A percentile compares a stretch with the other conserved stretches of the same genome.
These are phyloP conservation scores for Pyrocoelia pectoralis DNA, from an alignment of 2,888 invertebrate species.

Conservation along the genomic window DNA sequence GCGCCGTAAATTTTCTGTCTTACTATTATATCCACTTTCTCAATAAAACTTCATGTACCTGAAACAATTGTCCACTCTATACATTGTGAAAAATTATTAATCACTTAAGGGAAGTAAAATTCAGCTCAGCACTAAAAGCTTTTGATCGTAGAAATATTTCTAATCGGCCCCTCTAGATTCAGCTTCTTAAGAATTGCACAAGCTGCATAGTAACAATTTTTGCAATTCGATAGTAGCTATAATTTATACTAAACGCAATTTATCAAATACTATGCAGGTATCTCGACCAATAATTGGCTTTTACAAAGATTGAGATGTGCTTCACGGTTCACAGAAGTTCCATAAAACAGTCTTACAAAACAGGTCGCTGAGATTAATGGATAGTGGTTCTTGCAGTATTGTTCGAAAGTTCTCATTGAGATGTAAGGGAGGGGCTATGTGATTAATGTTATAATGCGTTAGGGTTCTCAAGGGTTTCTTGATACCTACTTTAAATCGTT, in stretches of 20 bases:
- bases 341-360: constrained; percentile 47
- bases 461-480: constrained; percentile 16
- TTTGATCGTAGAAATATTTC: not conserved
- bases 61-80: no score
- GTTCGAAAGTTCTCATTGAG: constrained; percentile 63
- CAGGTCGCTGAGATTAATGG: constrained; percentile 46
- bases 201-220: not conserved
- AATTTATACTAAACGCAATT: constrained; percentile 18
- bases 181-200: not conserved
- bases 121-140: not conserved
- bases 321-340: constrained; percentile 49
- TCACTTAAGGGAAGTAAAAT: not conserved
- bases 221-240: constrained; percentile 13
- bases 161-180: not conserved
- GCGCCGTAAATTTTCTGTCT: no score
- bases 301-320: constrained; percentile 49
- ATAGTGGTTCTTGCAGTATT: constrained; percentile 50
- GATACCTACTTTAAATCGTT: constrained; percentile 15
- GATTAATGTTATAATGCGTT: constrained; percentile 38
- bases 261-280: constrained; percentile 28
- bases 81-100: not conserved
- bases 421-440: constrained; percentile 69
- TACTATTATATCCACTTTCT: no score
- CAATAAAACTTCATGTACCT: no score
- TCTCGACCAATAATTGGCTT: constrained; percentile 34